Base-by-base conservation (phyloP, 1,140 invertebrate species). In the Sitobion miscanthi region DNA sequence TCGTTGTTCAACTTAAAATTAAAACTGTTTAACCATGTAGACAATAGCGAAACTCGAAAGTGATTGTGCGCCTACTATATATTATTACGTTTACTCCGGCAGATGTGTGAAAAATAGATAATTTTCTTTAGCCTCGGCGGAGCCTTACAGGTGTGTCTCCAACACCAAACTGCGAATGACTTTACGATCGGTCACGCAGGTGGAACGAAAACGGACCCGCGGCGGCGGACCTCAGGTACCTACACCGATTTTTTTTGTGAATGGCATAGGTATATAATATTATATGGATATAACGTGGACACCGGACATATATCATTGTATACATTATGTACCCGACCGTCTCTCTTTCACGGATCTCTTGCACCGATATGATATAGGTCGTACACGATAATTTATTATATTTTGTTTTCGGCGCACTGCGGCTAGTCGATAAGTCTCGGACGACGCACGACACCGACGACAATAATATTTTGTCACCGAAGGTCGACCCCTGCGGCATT, bases 401-500 rank as follows among this genome's bases (percentile, higher is more conserved):
- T 52, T 54, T 54, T 21, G 5, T 54, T 54, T 54, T 54, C 52
- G 20, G 52, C 4, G 5, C 49, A 52, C 52, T 54, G 52, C 20
- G 20, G 20, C 42, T 42, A 42, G 42, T 42, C 42, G 4, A 42
- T 4, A 21, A 54, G 52, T 21, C 52, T 21, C 52, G 20, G 20
- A 20, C 20, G 52, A 4, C 20, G 4, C 5, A 54, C 25, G 3
- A 30, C 30, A 30, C 62, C 30, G 5, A n/a, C 62, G n/a, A 35
- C 14, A 77, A 77, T n/a, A 77, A 77, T 77, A 77, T 77, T 77
- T 77, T 77, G 62, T 77, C 62, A 77, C 62, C 30, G 62, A 77
- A 77, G n/a, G 30, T n/a, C 62, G 62, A 77, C 62, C 30, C 62
- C 30, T n/a, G 4, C 30, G 17, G 62, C 25, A 35, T 5, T 69